Conservation (phyloP, 1,140 invertebrate species). For the Megathymus violae region DNA sequence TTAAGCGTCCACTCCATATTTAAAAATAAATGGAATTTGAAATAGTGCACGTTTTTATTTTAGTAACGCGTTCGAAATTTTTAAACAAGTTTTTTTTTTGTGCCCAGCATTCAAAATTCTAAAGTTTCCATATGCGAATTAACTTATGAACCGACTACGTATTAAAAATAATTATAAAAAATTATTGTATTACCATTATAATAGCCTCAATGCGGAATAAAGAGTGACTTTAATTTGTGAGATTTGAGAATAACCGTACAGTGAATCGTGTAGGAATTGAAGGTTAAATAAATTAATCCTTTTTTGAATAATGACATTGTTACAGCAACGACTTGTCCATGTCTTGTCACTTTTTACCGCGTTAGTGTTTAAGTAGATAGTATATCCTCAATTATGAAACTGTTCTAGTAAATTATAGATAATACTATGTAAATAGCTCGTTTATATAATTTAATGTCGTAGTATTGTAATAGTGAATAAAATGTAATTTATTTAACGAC, state of each 20-base stretch:
- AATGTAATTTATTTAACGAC: background rate
- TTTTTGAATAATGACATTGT: conserved; percentile 6
- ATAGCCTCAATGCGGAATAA: too few relatives aligned
- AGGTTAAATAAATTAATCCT: conserved; percentile 8
- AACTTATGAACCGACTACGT: too few relatives aligned
- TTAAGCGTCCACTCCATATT: too few relatives aligned
- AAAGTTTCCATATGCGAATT: too few relatives aligned
- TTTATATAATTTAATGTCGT: background rate
- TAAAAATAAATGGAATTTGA: too few relatives aligned
- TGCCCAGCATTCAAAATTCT: too few relatives aligned
- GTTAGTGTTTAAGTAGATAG: conserved; percentile 21
- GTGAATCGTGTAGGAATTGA: conserved; percentile 1
- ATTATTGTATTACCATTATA: too few relatives aligned
- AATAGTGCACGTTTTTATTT: too few relatives aligned
- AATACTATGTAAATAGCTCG: conserved; percentile 12
- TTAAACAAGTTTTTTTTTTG: too few relatives aligned
- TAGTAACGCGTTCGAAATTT: too few relatives aligned
- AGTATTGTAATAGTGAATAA: conserved; percentile 12
- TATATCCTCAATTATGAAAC: conserved; percentile 11
- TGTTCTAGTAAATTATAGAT: conserved; percentile 14
- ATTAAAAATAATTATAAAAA: too few relatives aligned
- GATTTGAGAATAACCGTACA: background rate
- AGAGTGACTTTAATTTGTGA: conserved; percentile 11
- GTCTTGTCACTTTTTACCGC: background rate
- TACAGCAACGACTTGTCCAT: background rate